These are phyloP conservation scores for Ephydatia muelleri DNA, from an alignment of 37 sponge, comb jelly and placozoan species.

Conservation along the genomic window DNA sequence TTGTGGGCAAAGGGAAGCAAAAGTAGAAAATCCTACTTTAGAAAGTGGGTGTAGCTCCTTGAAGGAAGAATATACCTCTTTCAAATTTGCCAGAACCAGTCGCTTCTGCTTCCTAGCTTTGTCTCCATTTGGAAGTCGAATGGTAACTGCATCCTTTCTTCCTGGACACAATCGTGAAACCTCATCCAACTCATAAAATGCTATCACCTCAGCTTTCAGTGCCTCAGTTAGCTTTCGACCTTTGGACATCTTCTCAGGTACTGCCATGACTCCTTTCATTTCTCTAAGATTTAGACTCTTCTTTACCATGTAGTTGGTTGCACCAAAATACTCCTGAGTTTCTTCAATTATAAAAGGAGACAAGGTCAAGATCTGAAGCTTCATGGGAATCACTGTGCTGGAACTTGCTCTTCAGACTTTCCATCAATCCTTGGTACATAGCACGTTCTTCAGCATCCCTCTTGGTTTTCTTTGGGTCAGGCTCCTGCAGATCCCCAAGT, in stretches of 20 bases:
- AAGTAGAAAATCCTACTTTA: constrained; percentile 36
- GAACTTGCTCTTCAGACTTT: neutral
- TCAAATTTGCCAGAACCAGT: constrained; percentile 21
- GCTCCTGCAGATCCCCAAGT: neutral
- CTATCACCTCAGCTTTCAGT: neutral
- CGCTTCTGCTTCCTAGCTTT: constrained; percentile 17
- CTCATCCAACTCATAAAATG: constrained; percentile 29
- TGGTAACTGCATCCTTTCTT: constrained; percentile 27
- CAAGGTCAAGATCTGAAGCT: neutral
- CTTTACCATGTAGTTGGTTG: neutral
- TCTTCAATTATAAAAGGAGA: neutral
- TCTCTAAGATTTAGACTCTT: neutral
- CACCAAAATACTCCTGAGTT: neutral
- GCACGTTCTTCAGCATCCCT: neutral
- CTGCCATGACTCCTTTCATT: neutral
- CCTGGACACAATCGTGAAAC: constrained; percentile 25
- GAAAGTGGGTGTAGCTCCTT: constrained; percentile 15
- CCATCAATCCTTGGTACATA: neutral
- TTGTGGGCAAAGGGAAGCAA: constrained; percentile 28
- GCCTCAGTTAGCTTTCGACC: neutral
- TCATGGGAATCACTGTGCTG: neutral
- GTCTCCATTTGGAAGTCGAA: constrained; percentile 1
- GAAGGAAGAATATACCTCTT: constrained; percentile 10
- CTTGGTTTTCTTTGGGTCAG: neutral
- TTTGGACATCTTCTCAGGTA: neutral